Evolutionary conservation across 1,140 invertebrate species (phyloP), one percentile per base, ranked within the genome.

Genomic region (Bathynomus jamesi): DNA sequence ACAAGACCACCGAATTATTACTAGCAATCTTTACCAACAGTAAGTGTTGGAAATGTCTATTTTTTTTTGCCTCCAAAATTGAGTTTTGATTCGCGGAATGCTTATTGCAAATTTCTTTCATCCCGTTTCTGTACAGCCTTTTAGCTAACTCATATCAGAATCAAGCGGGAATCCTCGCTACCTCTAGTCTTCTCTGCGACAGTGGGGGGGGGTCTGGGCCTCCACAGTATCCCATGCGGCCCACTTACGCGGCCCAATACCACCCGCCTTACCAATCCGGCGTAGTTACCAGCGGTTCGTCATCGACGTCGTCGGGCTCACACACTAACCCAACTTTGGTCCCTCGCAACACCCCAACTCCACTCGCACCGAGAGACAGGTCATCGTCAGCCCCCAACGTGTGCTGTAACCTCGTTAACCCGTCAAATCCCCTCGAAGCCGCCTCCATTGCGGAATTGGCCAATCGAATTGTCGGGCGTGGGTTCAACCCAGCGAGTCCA

Each of bases 331-430:
- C 30, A 46, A 30, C 65, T 31, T 46, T 46, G n/a, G 69, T 27
- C 29, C 63, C 67, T 69, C 71, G 65, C 65, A 74, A 67, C 75
- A 79, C 70, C 62, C 90, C 29, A 82, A 91, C 79, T 84, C 89
- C 71, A 80, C 91, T 79, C 87, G 89, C 78, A 10, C 92, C 91
- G 78, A 88, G 94, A 61, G 94, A 96, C 83, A 85, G 94, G n/a
- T 95, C 94, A 3, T 96, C 93, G 79, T 96, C 94, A 3, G 94
- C 94, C 11, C 94, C 94, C 3, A 97, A 98, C 83, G 95, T 98
- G 17, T 96, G 92, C 81, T 90, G 89, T 78, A 95, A 96, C 82
- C 88, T 91, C 84, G 91, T 95, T n/a, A 87, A 85, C 77, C 84
- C 82, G 24, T 77, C 82, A 84, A 82, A 69, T 83, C 82, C 74